Evolutionary conservation across 2,797 vertebrate genomes (phyloP).

Genomic region (Pangasius macronema): DNA sequence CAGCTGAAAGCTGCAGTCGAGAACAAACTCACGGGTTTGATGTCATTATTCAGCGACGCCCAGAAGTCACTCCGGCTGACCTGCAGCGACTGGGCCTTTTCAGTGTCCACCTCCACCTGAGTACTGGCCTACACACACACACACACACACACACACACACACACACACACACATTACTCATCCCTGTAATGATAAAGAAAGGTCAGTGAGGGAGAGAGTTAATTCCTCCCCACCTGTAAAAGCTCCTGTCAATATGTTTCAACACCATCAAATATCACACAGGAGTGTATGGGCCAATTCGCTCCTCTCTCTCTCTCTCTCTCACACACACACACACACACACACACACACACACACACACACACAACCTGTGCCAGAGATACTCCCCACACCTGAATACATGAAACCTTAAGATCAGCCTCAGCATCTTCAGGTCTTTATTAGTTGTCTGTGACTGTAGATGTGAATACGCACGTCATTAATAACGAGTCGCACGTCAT

Average conservation of each 20-base stretch:
- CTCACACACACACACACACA: not conserved
- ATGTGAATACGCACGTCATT: not conserved
- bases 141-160: conserved; percentile 31
- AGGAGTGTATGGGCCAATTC: conserved; percentile 42
- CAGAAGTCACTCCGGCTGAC: conserved; percentile 88
- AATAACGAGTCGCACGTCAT: not conserved
- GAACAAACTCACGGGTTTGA: conserved; percentile 87
- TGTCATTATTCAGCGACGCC: conserved; percentile 89
- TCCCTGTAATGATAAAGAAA: conserved; percentile 51
- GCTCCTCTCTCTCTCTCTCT: not conserved
- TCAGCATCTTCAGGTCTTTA: not conserved
- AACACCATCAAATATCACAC: conserved; percentile 82
- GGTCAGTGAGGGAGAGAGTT: conserved; percentile 58
- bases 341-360: conserved; percentile 29
- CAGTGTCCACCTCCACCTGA: conserved; percentile 91
- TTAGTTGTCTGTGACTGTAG: not conserved
- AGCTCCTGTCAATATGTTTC: conserved; percentile 78
- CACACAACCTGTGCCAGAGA: conserved; percentile 1
- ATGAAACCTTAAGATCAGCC: not conserved
- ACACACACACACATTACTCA: conserved; percentile 30
- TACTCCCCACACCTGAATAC: conserved; percentile 1
- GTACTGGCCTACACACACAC: conserved; percentile 77
- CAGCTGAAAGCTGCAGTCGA: not conserved
- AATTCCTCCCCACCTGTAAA: conserved; percentile 67
- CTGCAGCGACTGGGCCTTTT: conserved; percentile 87